Percentiles rank a stretch among this genome's conserved stretches.
These are phyloP conservation scores for Trilocha varians DNA, from an alignment of 2,888 invertebrate genomes.

Conservation along the genomic window DNA sequence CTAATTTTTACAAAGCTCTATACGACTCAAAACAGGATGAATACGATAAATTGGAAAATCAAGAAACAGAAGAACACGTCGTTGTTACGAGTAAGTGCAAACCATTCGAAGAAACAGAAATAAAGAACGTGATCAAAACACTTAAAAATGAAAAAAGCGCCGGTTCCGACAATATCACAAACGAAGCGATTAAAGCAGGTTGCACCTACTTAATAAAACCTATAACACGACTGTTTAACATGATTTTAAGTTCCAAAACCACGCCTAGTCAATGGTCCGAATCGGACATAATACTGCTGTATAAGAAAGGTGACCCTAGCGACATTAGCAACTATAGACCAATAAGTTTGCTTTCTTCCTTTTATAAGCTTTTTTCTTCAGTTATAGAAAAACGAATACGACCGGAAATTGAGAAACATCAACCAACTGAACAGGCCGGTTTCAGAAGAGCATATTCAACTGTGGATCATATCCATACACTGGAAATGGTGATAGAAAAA, in stretches of 20 bases:
- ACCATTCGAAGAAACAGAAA: constrained; percentile 1
- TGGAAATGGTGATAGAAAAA: constrained; percentile 12
- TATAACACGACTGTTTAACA: constrained; percentile 6
- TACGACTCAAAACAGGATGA: constrained; percentile 6
- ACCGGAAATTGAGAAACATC: constrained; percentile 2
- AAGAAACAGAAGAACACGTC: too few species aligned
- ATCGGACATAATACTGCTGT: constrained; percentile 8
- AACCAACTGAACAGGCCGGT: constrained; percentile 10
- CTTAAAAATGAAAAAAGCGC: constrained; percentile 6
- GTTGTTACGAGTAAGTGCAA: too few species aligned
- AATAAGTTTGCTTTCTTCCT: constrained; percentile 7
- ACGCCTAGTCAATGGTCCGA: constrained; percentile 6
- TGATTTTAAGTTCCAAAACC: not conserved
- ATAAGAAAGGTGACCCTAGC: constrained; percentile 10
- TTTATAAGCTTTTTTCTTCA: constrained; percentile 10
- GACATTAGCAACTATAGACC: constrained; percentile 13
- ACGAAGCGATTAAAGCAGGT: constrained; percentile 7
- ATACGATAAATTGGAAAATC: not conserved
- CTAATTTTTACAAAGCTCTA: constrained; percentile 11
- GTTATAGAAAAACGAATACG: constrained; percentile 7
- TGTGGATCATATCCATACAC: not conserved
- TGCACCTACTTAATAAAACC: not conserved
- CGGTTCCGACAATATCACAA: constrained; percentile 6
- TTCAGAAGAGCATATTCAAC: constrained; percentile 5
- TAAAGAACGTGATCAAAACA: constrained; percentile 7